Evolutionary conservation across 1,140 invertebrate genomes (phyloP).

Genomic region (Propsilocerus akamusi): DNA sequence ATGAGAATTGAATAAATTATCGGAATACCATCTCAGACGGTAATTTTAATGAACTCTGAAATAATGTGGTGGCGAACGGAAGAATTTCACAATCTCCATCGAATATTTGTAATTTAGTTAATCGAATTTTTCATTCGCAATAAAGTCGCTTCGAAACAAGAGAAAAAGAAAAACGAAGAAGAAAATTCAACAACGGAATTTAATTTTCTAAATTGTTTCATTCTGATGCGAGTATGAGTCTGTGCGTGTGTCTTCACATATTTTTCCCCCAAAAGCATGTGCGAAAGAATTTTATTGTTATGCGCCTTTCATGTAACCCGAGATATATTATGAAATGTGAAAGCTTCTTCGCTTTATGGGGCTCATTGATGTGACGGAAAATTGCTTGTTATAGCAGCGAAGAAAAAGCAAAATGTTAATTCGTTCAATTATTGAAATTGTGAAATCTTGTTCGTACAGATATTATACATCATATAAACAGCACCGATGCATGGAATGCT

Average conservation of each 20-base stretch:
- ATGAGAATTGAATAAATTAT: too few species aligned
- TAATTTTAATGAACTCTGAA: too few species aligned
- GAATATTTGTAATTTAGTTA: conserved; percentile 1
- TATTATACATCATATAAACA: too few species aligned
- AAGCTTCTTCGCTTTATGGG: not conserved
- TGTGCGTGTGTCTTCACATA: too few species aligned
- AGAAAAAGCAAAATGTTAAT: not conserved
- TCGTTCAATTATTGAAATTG: conserved; percentile 1
- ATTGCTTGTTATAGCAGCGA: not conserved
- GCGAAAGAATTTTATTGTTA: too few species aligned
- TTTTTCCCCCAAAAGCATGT: not conserved
- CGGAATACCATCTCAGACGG: too few species aligned
- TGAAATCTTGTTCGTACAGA: too few species aligned
- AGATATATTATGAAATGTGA: not conserved
- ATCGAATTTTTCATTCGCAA: not conserved
- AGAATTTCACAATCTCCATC: too few species aligned
- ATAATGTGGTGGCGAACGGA: too few species aligned
- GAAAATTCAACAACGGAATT: conserved; percentile 1
- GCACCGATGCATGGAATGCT: too few species aligned
- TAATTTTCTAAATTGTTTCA: conserved; percentile 4
- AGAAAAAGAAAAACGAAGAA: not conserved
- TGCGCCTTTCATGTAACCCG: too few species aligned
- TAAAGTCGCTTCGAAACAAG: not conserved
- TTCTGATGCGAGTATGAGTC: too few species aligned
- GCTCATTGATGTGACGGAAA: not conserved